Evolutionary conservation across 2,888 invertebrate genomes (phyloP).

Genomic region (Phyllotreta striolata): DNA sequence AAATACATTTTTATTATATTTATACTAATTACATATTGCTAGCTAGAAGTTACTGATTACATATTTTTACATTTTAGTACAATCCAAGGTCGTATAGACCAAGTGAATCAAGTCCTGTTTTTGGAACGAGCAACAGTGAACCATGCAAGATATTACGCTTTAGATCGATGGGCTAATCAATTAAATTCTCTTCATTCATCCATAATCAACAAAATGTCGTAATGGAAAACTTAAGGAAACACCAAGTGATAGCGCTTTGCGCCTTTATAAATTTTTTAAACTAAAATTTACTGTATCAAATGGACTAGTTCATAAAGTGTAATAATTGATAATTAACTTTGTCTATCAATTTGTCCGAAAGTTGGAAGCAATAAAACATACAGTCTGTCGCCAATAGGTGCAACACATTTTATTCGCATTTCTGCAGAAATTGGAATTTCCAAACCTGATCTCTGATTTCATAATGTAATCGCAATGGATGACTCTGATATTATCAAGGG

Average conservation of each 20-base stretch:
- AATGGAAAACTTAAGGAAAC: constrained; percentile 34
- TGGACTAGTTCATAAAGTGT: constrained; percentile 1
- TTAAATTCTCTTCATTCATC: constrained; percentile 87
- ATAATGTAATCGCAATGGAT: too few species aligned
- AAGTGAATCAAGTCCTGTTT: constrained; percentile 93
- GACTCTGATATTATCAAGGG: too few species aligned
- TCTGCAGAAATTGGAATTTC: too few species aligned
- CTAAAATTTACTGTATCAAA: constrained; percentile 7
- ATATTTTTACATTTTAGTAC: constrained; percentile 66
- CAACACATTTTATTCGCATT: too few species aligned
- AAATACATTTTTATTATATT: constrained; percentile 58
- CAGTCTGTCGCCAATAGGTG: too few species aligned
- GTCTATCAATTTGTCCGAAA: not conserved
- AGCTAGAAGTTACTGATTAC: not conserved
- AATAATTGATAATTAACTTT: constrained; percentile 9
- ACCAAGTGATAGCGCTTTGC: constrained; percentile 29
- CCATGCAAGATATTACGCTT: constrained; percentile 87
- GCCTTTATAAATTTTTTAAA: constrained; percentile 19
- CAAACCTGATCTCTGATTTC: too few species aligned
- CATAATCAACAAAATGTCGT: constrained; percentile 88
- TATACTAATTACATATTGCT: constrained; percentile 1
- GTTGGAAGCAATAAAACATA: too few species aligned
- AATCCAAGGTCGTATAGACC: constrained; percentile 87
- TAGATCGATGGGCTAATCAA: constrained; percentile 97
- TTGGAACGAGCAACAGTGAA: constrained; percentile 81